A percentile compares a stretch with the other conserved stretches of the same genome.
phyloP scores from a whole-genome alignment of 2,888 invertebrate species.

The Pollenia amentaria region DNA sequence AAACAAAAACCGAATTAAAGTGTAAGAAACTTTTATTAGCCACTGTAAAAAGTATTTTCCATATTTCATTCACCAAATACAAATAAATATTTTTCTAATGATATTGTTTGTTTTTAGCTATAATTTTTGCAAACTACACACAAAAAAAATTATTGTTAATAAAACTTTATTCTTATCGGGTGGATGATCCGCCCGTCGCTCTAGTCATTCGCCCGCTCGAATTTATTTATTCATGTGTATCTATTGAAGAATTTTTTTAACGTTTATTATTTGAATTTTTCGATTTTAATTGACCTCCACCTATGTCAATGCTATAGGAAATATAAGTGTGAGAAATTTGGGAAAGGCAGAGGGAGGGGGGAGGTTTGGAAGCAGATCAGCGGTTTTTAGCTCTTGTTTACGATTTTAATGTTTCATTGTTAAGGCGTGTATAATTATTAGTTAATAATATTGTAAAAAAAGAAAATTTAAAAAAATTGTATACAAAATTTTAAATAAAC shows the following conservation, averaged over 20 bases:
- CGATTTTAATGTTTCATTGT: not conserved
- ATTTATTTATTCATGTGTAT: slow-evolving; percentile 56
- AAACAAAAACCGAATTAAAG: too few species aligned
- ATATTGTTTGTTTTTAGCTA: slow-evolving; percentile 8
- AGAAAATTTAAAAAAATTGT: not conserved
- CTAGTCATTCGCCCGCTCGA: slow-evolving; percentile 14
- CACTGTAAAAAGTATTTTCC: slow-evolving; percentile 3
- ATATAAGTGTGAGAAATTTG: not conserved
- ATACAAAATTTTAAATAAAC: not conserved
- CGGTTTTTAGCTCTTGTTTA: slow-evolving; percentile 20
- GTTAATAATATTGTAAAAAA: slow-evolving; percentile 1
- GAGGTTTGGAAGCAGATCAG: not conserved
- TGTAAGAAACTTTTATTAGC: not conserved
- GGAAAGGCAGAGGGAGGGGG: not conserved
- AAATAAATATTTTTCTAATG: slow-evolving; percentile 4
- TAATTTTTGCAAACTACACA: slow-evolving; percentile 35
- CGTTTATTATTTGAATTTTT: slow-evolving; percentile 15
- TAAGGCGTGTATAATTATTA: not conserved
- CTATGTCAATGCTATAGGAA: slow-evolving; percentile 36
- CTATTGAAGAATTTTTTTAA: slow-evolving; percentile 26
- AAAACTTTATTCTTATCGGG: slow-evolving; percentile 33
- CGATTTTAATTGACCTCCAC: slow-evolving; percentile 64
- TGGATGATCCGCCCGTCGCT: slow-evolving; percentile 11
- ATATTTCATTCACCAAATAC: slow-evolving; percentile 11
- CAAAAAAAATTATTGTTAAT: slow-evolving; percentile 27